Conservation (phyloP, 2,113 vertebrate species). For the Laterallus jamaicensis region DNA sequence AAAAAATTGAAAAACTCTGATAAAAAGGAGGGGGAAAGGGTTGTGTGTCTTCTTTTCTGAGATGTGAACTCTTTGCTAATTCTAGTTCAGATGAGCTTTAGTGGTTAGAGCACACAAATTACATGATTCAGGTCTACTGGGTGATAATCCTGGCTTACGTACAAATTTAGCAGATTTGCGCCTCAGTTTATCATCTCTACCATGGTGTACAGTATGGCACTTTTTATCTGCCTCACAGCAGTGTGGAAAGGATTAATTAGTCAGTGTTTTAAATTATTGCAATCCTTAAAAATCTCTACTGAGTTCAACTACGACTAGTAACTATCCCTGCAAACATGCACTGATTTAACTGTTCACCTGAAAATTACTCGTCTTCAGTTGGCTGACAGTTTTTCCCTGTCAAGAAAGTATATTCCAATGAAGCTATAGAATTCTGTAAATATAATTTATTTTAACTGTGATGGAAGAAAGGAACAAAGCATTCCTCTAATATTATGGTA, state of each 20-base stretch:
- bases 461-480: background rate
- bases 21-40: background rate
- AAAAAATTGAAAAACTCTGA: background rate
- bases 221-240: constrained; percentile 6
- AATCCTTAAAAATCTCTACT: background rate
- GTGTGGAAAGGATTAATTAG: constrained; percentile 10
- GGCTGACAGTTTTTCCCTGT: background rate
- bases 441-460: background rate
- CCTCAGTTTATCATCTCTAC: background rate
- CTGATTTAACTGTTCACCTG: constrained; percentile 5
- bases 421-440: background rate
- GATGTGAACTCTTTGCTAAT: background rate
- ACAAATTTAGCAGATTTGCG: background rate
- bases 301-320: background rate
- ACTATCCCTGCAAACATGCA: background rate
- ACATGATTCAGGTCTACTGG: background rate
- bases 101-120: background rate
- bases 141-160: background rate
- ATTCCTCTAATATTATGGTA: background rate
- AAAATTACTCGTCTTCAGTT: background rate
- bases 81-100: background rate
- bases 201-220: background rate
- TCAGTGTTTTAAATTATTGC: background rate
- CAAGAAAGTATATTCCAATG: background rate
- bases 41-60: background rate